Evolutionary conservation across 1,140 invertebrate genomes (phyloP).

Genomic region (Dendroctonus valens): DNA sequence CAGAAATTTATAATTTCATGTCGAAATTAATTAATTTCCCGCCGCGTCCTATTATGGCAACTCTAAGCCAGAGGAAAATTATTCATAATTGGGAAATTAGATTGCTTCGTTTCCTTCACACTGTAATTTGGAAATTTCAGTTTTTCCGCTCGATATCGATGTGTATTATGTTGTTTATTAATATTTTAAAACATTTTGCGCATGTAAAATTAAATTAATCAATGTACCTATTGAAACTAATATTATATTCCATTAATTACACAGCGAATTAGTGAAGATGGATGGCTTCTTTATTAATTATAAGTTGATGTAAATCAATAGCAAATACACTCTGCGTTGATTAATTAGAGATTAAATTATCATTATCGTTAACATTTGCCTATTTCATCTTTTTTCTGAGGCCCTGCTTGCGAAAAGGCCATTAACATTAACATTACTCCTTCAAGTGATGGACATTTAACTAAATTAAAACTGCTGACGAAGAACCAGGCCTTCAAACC

Average conservation of each 20-base stretch:
- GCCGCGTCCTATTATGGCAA: neutral
- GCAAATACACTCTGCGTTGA: too few species aligned
- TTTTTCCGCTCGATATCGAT: neutral
- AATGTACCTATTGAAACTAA: too few species aligned
- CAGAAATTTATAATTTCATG: constrained; percentile 4
- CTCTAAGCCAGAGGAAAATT: constrained; percentile 1
- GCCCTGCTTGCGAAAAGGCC: too few species aligned
- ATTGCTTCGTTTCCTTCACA: neutral
- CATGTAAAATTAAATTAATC: neutral
- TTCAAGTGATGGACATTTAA: neutral
- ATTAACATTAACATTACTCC: too few species aligned
- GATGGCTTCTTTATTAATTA: too few species aligned
- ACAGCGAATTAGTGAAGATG: too few species aligned
- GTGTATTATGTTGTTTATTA: neutral
- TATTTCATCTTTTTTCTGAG: too few species aligned
- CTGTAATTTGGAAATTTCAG: neutral
- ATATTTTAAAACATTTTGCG: neutral
- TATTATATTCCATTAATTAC: too few species aligned
- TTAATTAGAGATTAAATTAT: too few species aligned
- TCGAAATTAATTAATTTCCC: constrained; percentile 2
- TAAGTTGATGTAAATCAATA: too few species aligned
- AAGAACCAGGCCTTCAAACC: neutral
- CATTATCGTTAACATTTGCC: too few species aligned
- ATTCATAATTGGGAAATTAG: neutral
- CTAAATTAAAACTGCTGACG: neutral